A percentile compares a stretch with the other conserved stretches of the same genome.
Conservation (phyloP, 2,113 vertebrate genomes). For the Hippoglossus stenolepis region DNA sequence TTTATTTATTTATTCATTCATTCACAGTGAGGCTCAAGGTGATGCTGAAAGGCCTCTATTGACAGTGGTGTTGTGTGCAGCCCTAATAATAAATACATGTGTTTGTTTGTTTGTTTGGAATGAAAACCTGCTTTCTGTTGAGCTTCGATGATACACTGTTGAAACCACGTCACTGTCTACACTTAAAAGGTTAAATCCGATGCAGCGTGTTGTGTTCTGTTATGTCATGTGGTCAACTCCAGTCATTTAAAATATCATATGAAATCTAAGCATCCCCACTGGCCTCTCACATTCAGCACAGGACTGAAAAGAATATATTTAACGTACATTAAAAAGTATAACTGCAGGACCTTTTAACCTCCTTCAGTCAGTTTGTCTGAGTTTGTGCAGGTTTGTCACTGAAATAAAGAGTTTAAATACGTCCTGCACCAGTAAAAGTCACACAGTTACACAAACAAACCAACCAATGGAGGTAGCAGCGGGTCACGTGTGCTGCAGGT, state of each 20-base stretch:
- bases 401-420: neutral
- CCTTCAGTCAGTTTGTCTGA: neutral
- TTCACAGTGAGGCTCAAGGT: neutral
- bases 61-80: neutral
- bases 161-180: neutral
- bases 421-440: neutral
- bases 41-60: neutral
- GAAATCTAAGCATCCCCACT: too few species aligned
- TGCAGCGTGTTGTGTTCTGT: neutral
- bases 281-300: too few species aligned
- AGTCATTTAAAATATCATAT: too few species aligned
- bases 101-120: neutral
- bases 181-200: too few species aligned
- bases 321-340: too few species aligned
- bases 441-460: neutral
- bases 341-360: too few species aligned
- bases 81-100: neutral
- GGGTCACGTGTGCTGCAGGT: neutral
- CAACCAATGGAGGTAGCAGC: too few species aligned
- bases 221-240: neutral
- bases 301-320: too few species aligned
- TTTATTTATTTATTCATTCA: neutral
- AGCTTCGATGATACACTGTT: neutral
- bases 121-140: slow-evolving; percentile 7
- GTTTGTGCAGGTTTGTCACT: neutral